A percentile compares a stretch with the other conserved stretches of the same genome.
These are phyloP conservation scores for Peromyscus maniculatus DNA, from an alignment of 2,113 vertebrate genomes.

Conservation along the genomic window DNA sequence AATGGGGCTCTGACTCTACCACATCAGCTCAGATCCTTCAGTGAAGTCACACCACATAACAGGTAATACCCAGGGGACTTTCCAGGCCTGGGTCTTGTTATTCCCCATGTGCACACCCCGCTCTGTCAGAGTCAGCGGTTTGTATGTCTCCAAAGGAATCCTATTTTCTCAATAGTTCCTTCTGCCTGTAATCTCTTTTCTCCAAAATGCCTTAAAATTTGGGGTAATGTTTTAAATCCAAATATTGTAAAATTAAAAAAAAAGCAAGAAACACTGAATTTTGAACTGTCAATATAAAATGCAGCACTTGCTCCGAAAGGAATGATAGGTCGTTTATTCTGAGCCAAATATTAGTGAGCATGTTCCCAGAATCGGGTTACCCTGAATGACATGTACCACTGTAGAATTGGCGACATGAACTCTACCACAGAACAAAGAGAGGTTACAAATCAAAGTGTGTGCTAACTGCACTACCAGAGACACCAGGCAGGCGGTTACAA, in stretches of 20 bases:
- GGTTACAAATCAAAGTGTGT: not conserved
- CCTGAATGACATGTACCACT: not conserved
- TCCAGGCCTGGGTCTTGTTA: not conserved
- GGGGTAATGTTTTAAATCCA: not conserved
- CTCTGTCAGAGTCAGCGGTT: not conserved
- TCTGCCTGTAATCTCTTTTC: not conserved
- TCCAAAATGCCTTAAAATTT: constrained; percentile 3
- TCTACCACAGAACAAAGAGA: too few relatives aligned
- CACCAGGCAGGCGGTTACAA: not conserved
- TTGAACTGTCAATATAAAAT: not conserved
- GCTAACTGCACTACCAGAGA: too few relatives aligned
- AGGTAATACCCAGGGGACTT: not conserved
- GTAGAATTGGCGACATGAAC: not conserved
- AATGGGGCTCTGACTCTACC: not conserved
- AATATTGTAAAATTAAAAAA: not conserved
- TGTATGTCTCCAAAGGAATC: not conserved
- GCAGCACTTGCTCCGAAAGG: not conserved
- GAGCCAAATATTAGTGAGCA: not conserved
- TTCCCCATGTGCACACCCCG: not conserved
- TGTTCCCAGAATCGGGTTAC: not conserved
- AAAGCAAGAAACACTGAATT: not conserved
- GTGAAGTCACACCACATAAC: not conserved
- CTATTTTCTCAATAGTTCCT: not conserved
- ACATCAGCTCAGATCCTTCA: not conserved
- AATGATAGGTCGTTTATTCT: not conserved